A percentile compares a stretch with the other conserved stretches of the same genome.
phyloP scores from a whole-genome alignment of 1,140 invertebrate genomes.

The Euwallacea similis region DNA sequence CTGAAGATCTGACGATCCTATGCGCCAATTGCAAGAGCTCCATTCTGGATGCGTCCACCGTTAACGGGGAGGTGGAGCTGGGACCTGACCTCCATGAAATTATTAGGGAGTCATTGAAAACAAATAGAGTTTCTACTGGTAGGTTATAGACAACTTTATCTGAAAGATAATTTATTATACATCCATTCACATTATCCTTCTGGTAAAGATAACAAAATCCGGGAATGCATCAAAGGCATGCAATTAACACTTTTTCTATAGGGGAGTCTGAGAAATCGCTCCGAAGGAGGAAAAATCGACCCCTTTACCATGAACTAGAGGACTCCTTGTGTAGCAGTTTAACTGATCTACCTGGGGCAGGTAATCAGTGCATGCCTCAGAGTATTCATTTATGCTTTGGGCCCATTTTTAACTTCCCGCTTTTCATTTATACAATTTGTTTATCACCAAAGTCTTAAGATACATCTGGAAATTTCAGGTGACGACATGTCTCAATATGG shows the following conservation, averaged over 20 bases:
- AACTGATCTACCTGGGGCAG: slow-evolving; percentile 43
- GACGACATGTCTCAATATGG: slow-evolving; percentile 24
- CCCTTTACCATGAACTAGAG: slow-evolving; percentile 46
- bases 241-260: not conserved
- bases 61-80: slow-evolving; percentile 46
- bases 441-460: too few species aligned
- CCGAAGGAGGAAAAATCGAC: slow-evolving; percentile 39
- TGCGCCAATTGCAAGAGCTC: slow-evolving; percentile 44
- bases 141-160: not conserved
- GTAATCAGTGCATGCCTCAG: slow-evolving; percentile 29
- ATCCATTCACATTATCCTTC: too few species aligned
- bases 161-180: not conserved
- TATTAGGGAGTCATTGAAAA: slow-evolving; percentile 46
- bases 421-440: not conserved
- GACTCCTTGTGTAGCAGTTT: slow-evolving; percentile 47
- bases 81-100: slow-evolving; percentile 43
- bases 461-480: not conserved
- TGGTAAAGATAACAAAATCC: too few species aligned
- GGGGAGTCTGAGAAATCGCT: slow-evolving; percentile 36
- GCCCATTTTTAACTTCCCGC: not conserved
- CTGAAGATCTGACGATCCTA: slow-evolving; percentile 42
- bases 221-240: not conserved
- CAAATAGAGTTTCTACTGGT: slow-evolving; percentile 41
- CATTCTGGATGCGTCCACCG: slow-evolving; percentile 38
- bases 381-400: too few species aligned